phyloP scores from a whole-genome alignment of 2,888 invertebrate species.

The Pseudococcus viburni region DNA sequence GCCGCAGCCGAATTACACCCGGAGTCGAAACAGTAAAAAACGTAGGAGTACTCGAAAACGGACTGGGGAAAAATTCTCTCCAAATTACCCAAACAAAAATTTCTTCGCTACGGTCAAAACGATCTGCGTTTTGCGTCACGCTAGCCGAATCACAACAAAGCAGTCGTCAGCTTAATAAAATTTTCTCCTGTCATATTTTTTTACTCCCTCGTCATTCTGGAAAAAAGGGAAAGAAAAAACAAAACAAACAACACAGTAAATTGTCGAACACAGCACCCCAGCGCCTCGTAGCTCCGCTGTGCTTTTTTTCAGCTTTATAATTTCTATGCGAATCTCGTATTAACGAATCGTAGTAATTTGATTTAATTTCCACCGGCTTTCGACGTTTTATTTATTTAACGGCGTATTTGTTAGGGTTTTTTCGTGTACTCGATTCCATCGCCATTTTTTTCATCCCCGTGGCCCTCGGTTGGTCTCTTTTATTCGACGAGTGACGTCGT shows the following conservation, averaged over 20 bases:
- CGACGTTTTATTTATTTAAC: conserved; percentile 42
- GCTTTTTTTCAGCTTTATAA: not conserved
- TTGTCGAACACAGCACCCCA: not conserved
- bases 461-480: not conserved
- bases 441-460: not conserved
- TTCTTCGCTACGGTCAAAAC: conserved; percentile 6
- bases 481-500: not conserved
- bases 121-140: not conserved
- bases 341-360: conserved; percentile 34
- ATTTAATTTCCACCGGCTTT: conserved; percentile 33
- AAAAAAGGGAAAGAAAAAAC: not conserved
- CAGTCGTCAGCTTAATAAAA: conserved; percentile 28
- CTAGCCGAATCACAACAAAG: conserved; percentile 31
- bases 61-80: not conserved
- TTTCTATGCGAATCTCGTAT: conserved; percentile 47
- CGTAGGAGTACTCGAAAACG: not conserved
- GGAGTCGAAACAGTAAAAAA: no score
- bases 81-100: conserved; percentile 33
- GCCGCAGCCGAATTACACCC: no score
- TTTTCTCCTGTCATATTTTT: conserved; percentile 24
- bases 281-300: not conserved
- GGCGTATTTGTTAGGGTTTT: not conserved
- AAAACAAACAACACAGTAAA: not conserved
- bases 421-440: not conserved
- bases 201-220: not conserved